Evolutionary conservation across 1,140 invertebrate species (phyloP), one percentile per base, ranked within the genome.

Genomic region (Lordiphosa clarofinis): DNA sequence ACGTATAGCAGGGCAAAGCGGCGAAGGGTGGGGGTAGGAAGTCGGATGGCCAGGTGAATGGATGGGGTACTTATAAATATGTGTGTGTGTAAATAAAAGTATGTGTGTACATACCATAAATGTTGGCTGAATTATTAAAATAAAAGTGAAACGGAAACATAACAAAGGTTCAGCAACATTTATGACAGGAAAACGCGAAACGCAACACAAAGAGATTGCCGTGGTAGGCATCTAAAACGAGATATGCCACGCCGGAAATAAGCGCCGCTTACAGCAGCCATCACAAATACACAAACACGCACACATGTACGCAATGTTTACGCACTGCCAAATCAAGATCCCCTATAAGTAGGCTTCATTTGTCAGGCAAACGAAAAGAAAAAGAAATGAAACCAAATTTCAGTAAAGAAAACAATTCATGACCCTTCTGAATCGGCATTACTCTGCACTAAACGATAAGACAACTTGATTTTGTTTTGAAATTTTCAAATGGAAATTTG

Each of bases 121-220:
- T 84, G 78, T 47, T 84, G 54, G 74, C 63, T 84, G 78, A 84
- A 84, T 84, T 84, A 84, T 84, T 84, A 84, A 84, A 84, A 84
- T 84, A 84, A 84, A 84, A 84, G 78, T 84, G 66, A 84, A 84
- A 73, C 78, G 78, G 78, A 84, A 84, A 84, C 60, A 81, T 84
- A 84, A 84, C 78, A 84, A 84, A 84, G 78, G 76, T 73, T 84
- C 78, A 71, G 78, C 78, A 59, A 70, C 76, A 84, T 82, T 82
- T 82, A 82, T 82, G 76, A 84, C 76, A 82, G 78, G 78, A 84
- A 84, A 84, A 84, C 78, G 78, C 78, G 73, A 78, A 84, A 82
- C 76, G 78, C 57, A 54, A 56, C 67, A 76, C 73, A 79, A 82
- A 81, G 76, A 82, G 76, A 81, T 81, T 82, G 78, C 72, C 55